A percentile compares a stretch with the other conserved stretches of the same genome.
Evolutionary conservation across 2,113 vertebrate species (phyloP).

Genomic region (Sturnus vulgaris): DNA sequence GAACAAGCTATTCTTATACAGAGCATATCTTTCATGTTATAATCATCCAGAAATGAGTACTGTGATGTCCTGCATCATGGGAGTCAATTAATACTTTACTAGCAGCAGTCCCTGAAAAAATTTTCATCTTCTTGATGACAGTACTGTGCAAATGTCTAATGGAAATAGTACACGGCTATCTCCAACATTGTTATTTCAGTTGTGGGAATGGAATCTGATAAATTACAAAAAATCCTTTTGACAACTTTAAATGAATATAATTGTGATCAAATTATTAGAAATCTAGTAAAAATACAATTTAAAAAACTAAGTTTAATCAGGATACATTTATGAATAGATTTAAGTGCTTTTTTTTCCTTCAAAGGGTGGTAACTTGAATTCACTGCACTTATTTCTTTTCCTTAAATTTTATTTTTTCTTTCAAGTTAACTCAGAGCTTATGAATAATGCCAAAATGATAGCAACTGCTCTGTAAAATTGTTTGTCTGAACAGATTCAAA

Average conservation of each 20-base stretch:
- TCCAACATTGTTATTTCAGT: neutral
- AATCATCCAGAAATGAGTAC: neutral
- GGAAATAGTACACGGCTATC: neutral
- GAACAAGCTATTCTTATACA: neutral
- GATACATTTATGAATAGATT: neutral
- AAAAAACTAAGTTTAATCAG: neutral
- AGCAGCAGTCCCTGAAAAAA: neutral
- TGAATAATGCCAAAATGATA: neutral
- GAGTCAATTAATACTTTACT: neutral
- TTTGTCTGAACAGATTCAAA: neutral
- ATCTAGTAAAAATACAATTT: neutral
- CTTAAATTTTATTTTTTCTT: neutral
- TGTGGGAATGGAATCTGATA: neutral
- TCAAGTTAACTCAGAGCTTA: neutral
- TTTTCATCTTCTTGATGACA: neutral
- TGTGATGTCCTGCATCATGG: neutral
- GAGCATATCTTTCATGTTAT: neutral
- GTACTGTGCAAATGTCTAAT: neutral
- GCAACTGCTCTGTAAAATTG: neutral
- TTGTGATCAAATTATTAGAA: neutral
- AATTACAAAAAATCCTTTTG: neutral
- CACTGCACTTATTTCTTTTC: rapidly evolving
- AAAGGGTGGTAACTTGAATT: neutral
- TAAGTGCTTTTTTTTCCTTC: neutral
- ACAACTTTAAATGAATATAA: neutral